Base-by-base conservation (phyloP, 23 tunicate genomes). In the Trididemnum miniatum region DNA sequence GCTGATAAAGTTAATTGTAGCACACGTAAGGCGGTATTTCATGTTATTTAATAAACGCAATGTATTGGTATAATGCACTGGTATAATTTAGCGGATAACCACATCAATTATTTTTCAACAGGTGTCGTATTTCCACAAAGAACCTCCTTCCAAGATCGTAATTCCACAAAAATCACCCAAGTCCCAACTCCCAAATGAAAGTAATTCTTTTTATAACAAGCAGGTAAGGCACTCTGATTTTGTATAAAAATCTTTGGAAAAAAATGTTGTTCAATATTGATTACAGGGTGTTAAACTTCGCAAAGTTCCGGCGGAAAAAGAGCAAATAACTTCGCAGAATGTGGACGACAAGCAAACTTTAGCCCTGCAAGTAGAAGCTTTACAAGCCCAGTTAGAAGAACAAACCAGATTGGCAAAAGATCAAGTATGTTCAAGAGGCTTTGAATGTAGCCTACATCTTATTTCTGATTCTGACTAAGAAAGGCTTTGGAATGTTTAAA, bases 81-180 rank as follows among this genome's bases (percentile, higher is more conserved):
- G n/a, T n/a, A n/a, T n/a, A n/a, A n/a, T n/a, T n/a, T n/a, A n/a
- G n/a, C n/a, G n/a, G n/a, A n/a, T n/a, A n/a, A n/a, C n/a, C n/a
- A n/a, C n/a, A n/a, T n/a, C n/a, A n/a, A n/a, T n/a, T n/a, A n/a
- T 18, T 49, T 49, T 62, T 18, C 29, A 24, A 62, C 67, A 87
- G 92, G 92, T 89, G 0, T 95, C 99, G 1, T 95, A 95, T 54
- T 95, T 95, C 69, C 99, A 95, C 78, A 95, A 95, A 71, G 99
- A 95, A 22, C 99, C 99, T 37, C 99, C 99, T 0, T 73, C 90
- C 1, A 94, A 92, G 65, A 92, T 92, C 29, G 72, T 83, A 3
- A 79, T 92, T 72, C 97, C 97, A 18, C 97, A 92, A 62, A 85
- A 84, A 29, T 49, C 40, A 30, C 92, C 97, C 5, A 92, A 92